These are phyloP conservation scores for Choristoneura rosaceana DNA, from an alignment of 2,888 invertebrate species.

Conservation along the genomic window DNA sequence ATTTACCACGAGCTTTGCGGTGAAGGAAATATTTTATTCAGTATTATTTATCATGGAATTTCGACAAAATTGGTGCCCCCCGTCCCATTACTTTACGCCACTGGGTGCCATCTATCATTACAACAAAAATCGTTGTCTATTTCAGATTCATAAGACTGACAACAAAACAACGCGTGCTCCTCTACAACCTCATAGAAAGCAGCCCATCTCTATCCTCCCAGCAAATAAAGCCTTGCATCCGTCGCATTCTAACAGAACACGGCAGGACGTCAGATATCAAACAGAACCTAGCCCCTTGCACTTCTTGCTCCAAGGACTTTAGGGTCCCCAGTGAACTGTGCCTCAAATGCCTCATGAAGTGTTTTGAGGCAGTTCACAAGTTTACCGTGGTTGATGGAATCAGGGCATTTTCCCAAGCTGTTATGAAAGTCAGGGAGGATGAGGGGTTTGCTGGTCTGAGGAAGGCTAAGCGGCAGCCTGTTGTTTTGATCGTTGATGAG, in stretches of 20 bases:
- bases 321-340: conserved; percentile 65
- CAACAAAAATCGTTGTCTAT: no score
- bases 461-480: conserved; percentile 83
- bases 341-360: conserved; percentile 67
- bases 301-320: conserved; percentile 63
- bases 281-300: conserved; percentile 56
- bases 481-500: conserved; percentile 89
- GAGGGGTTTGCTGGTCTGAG: conserved; percentile 70
- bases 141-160: conserved; percentile 72
- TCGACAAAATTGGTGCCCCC: no score
- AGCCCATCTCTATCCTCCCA: conserved; percentile 62
- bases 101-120: no score
- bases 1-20: no score
- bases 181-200: conserved; percentile 74
- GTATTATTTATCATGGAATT: no score
- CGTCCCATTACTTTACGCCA: no score
- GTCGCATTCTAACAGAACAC: conserved; percentile 72
- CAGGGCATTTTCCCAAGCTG: conserved; percentile 72
- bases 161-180: conserved; percentile 67
- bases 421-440: conserved; percentile 65
- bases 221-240: conserved; percentile 70
- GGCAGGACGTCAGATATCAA: conserved; percentile 65
- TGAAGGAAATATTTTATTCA: no score
- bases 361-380: conserved; percentile 69
- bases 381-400: conserved; percentile 73